These are phyloP conservation scores for Disparrhopalites patrizii DNA, from an alignment of 2,888 invertebrate genomes.

Conservation along the genomic window DNA sequence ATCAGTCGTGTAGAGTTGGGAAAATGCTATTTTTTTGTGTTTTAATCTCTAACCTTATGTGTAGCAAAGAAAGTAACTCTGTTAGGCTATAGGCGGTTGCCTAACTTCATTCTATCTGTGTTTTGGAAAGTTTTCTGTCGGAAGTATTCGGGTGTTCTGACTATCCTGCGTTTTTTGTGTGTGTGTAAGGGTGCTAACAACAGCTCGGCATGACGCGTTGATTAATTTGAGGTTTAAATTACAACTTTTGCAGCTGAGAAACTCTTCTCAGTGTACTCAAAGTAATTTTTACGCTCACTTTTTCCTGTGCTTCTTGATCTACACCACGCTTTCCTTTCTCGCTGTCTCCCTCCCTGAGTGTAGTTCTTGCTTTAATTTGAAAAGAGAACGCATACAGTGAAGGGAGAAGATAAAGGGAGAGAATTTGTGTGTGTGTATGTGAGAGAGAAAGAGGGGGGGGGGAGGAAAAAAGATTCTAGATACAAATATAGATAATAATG, in stretches of 20 bases:
- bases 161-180: slow-evolving; percentile 13
- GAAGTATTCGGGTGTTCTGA: slow-evolving; percentile 5
- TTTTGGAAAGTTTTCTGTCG: slow-evolving; percentile 16
- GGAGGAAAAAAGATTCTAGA: too few relatives aligned
- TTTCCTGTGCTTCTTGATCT: slow-evolving; percentile 13
- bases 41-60: slow-evolving; percentile 11
- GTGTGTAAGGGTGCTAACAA: slow-evolving; percentile 35
- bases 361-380: slow-evolving; percentile 26
- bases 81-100: background rate
- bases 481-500: too few relatives aligned
- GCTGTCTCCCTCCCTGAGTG: slow-evolving; percentile 12
- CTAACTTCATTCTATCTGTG: slow-evolving; percentile 13
- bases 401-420: too few relatives aligned
- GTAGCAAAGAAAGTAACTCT: slow-evolving; percentile 6
- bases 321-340: slow-evolving; percentile 5
- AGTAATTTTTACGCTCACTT: slow-evolving; percentile 22
- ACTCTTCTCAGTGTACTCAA: slow-evolving; percentile 13
- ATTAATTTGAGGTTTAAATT: slow-evolving; percentile 40
- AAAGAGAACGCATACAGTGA: slow-evolving; percentile 20
- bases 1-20: too few relatives aligned
- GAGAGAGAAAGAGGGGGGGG: too few relatives aligned
- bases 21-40: too few relatives aligned
- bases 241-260: slow-evolving; percentile 27
- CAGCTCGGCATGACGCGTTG: slow-evolving; percentile 37
- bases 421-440: too few relatives aligned